Evolutionary conservation across 2,797 vertebrate species (phyloP), one percentile per base, ranked within the genome.

Genomic region (Myiothlypis chrysogaster): DNA sequence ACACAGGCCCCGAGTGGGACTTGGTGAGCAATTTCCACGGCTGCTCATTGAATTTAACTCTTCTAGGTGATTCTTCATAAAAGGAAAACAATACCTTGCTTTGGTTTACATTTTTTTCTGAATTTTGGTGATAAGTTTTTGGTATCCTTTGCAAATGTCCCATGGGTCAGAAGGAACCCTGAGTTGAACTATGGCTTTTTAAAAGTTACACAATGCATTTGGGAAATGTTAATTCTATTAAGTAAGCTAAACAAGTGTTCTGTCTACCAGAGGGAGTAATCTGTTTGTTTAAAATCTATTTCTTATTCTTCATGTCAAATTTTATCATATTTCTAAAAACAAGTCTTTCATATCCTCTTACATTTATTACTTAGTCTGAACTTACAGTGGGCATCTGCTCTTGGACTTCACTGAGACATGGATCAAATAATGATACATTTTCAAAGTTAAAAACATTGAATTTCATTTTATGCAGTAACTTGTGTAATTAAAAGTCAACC

Each of bases 1-100:
- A 22, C 60, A 4, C 0, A 0, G 2, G 9, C 14, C 22, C 24
- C 20, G 10, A 3, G 4, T 27, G 56, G 22, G 25, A 16, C 21
- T 14, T 17, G 21, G 18, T 10, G 44, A 82, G 12, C 30, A 2
- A 15, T 52, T 63, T 6, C 61, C 46, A 0, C 7, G 43, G 24
- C 56, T 71, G 10, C 27, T 60, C 44, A 17, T 87, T 41, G 32
- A 52, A 56, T 70, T 34, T 77, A 19, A n/a, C 19, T 87, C 2
- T 37, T 41, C 0, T 0, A 61, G 24, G 8, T 49, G 14, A 24
- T 70, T 83, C 37, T 24, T 39, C 30, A 3, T 24, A 39, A 80
- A 76, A 64, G 10, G 23, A 85, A 60, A 69, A 37, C 4, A 39
- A 11, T 15, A 5, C 0, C 0, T 56, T 49, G 20, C 16, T 59